phyloP scores from a whole-genome alignment of 1,140 invertebrate species.

The Sinonovacula constricta region DNA sequence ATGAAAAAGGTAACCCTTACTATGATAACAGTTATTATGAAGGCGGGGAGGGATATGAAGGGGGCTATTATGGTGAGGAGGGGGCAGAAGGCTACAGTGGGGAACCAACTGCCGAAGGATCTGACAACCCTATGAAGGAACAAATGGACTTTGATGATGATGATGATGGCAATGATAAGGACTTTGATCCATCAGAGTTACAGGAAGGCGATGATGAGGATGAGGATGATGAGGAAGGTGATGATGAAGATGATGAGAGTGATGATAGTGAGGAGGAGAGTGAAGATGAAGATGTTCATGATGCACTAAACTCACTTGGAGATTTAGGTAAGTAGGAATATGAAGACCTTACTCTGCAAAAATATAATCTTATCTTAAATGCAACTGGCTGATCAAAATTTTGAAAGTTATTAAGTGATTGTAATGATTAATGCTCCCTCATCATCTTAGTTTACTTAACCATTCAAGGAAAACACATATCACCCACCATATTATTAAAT shows the following conservation, averaged over 20 bases:
- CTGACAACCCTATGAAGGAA: slow-evolving; percentile 46
- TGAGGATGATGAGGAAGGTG: slow-evolving; percentile 63
- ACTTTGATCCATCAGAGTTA: slow-evolving; percentile 45
- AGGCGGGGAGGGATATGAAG: background rate
- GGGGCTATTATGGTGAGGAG: background rate
- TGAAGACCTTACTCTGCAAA: no score
- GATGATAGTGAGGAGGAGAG: slow-evolving; percentile 60
- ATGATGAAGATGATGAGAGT: slow-evolving; percentile 35
- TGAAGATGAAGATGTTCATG: slow-evolving; percentile 60
- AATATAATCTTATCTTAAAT: no score
- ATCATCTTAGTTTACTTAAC: no score
- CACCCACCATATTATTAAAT: no score
- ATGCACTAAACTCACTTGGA: slow-evolving; percentile 8
- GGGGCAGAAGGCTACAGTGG: slow-evolving; percentile 4
- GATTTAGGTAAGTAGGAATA: background rate
- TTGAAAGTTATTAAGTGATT: no score
- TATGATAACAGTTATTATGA: background rate
- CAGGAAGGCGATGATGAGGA: slow-evolving; percentile 56
- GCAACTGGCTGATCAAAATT: no score
- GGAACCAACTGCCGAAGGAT: slow-evolving; percentile 16
- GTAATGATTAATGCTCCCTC: no score
- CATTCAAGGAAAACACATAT: no score
- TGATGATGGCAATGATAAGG: slow-evolving; percentile 36
- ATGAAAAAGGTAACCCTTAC: slow-evolving; percentile 17
- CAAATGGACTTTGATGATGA: slow-evolving; percentile 46